A percentile compares a stretch with the other conserved stretches of the same genome.
Conservation (phyloP, 2,113 vertebrate species). For the Psittacara wagleri region DNA sequence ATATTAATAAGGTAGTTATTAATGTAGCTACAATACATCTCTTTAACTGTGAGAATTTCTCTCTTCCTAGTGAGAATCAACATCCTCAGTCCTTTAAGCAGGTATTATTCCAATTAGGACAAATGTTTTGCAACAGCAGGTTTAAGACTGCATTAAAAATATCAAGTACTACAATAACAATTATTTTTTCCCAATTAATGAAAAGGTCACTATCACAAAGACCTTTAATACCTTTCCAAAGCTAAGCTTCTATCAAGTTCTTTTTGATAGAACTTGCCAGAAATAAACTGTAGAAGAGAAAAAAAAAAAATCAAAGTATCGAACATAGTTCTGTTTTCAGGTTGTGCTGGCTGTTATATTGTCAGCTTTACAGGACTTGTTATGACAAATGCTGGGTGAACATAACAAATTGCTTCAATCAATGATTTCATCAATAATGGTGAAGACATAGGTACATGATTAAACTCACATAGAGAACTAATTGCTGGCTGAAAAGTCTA, state of each 20-base stretch:
- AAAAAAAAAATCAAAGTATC: fast-evolving
- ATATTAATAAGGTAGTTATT: background rate
- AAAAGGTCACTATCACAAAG: background rate
- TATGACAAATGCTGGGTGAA: background rate
- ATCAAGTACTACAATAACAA: fast-evolving
- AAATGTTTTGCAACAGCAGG: background rate
- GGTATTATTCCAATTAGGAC: background rate
- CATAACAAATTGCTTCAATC: background rate
- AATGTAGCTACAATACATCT: background rate
- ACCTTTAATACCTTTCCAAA: background rate
- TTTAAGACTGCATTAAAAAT: background rate
- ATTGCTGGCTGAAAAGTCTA: background rate
- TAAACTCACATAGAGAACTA: background rate
- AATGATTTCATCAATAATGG: background rate
- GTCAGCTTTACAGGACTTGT: background rate
- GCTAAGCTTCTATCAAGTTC: background rate
- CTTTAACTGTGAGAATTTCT: background rate
- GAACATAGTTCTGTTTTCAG: background rate
- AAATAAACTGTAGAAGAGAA: background rate
- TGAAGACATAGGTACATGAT: background rate
- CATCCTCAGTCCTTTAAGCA: background rate
- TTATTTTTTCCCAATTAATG: fast-evolving
- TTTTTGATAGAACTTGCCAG: background rate
- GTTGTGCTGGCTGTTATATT: background rate
- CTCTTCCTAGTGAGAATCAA: background rate